Evolutionary conservation across 2,797 vertebrate species (phyloP).

Genomic region (Phylloscopus collybita): DNA sequence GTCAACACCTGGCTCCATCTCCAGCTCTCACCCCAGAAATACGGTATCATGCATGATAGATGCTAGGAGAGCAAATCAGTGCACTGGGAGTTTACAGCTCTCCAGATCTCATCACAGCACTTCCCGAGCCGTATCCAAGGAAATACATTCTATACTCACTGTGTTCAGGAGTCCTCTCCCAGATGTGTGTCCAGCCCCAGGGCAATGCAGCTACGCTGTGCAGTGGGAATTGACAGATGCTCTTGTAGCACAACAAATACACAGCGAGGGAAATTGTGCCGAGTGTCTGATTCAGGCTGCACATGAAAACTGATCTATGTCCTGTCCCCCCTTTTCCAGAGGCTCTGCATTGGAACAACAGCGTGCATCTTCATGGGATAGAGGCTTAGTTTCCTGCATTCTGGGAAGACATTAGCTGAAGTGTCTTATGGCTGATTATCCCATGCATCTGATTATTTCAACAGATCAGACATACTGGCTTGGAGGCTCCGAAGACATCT

Average conservation of each 20-base stretch:
- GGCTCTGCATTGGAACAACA: not conserved
- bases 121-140: not conserved
- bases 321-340: not conserved
- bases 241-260: not conserved
- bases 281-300: not conserved
- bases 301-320: not conserved
- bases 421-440: not conserved
- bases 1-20: not conserved
- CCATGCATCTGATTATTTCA: not conserved
- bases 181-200: not conserved
- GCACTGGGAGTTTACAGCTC: not conserved
- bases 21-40: not conserved
- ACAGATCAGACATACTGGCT: not conserved
- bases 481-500: not conserved
- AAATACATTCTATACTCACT: fast-evolving
- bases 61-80: not conserved
- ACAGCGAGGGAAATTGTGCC: too few species aligned
- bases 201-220: fast-evolving
- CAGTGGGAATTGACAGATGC: not conserved
- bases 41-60: not conserved
- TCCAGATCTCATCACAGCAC: not conserved
- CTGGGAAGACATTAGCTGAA: not conserved
- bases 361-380: not conserved
- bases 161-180: not conserved
- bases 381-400: not conserved